These are phyloP conservation scores for Drosophila paramelanica DNA, from an alignment of 2,888 invertebrate genomes.

Conservation along the genomic window DNA sequence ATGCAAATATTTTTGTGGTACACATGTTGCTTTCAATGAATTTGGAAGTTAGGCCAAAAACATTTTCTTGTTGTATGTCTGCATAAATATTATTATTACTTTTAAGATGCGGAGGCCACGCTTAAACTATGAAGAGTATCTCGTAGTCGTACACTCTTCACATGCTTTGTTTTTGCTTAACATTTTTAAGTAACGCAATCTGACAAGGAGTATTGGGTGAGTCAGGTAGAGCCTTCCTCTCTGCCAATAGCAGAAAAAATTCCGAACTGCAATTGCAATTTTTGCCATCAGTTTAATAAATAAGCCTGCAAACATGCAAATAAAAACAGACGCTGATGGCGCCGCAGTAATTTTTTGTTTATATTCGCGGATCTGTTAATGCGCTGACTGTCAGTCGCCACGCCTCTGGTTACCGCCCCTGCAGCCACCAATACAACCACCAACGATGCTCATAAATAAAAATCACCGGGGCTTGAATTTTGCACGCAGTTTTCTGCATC, in stretches of 20 bases:
- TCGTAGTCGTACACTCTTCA: neutral
- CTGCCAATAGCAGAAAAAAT: conserved; percentile 18
- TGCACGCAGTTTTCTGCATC: conserved; percentile 50
- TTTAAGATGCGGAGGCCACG: too few relatives aligned
- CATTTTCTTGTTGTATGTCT: too few relatives aligned
- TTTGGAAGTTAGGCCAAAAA: too few relatives aligned
- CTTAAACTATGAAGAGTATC: neutral
- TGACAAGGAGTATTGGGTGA: conserved; percentile 30
- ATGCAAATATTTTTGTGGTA: too few relatives aligned
- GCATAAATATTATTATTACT: too few relatives aligned
- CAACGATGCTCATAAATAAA: conserved; percentile 70
- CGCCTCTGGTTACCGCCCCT: neutral
- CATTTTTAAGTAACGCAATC: conserved; percentile 37
- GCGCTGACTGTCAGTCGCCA: conserved; percentile 53
- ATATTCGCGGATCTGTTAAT: conserved; percentile 76
- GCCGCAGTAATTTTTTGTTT: conserved; percentile 71
- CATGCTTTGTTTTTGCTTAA: conserved; percentile 14
- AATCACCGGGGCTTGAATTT: conserved; percentile 76
- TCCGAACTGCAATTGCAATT: conserved; percentile 47
- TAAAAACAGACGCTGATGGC: conserved; percentile 61
- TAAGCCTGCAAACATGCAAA: conserved; percentile 59
- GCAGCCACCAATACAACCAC: neutral
- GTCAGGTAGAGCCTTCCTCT: conserved; percentile 4
- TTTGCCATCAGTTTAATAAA: conserved; percentile 75
- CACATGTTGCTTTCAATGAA: too few relatives aligned